Conservation (phyloP, 2,797 vertebrate species). For the Silurus aristotelis region DNA sequence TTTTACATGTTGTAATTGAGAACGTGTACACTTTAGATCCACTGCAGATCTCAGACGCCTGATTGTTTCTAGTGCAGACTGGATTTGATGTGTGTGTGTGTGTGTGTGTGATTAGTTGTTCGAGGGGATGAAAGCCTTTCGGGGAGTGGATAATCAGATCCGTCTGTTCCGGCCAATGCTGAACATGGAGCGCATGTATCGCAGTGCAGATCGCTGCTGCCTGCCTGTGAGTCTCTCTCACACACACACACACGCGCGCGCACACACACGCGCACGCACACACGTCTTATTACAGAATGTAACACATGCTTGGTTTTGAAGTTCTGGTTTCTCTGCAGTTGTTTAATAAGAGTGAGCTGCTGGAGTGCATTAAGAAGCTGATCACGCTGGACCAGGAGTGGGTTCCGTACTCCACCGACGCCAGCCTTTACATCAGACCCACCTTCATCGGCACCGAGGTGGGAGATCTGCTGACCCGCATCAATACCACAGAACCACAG, state of each 20-base stretch:
- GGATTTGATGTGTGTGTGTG: background rate
- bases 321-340: slow-evolving; percentile 61
- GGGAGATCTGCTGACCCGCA: slow-evolving; percentile 7
- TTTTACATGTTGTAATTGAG: too few relatives aligned
- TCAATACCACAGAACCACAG: background rate
- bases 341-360: slow-evolving; percentile 81
- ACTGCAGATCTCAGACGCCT: too few relatives aligned
- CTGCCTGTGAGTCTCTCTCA: slow-evolving; percentile 78
- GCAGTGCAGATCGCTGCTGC: slow-evolving; percentile 75
- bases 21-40: too few relatives aligned
- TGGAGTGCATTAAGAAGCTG: slow-evolving; percentile 83
- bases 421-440: slow-evolving; percentile 89
- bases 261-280: background rate
- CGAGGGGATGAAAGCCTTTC: slow-evolving; percentile 90
- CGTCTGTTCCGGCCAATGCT: slow-evolving; percentile 87
- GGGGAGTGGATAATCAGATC: slow-evolving; percentile 77
- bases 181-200: slow-evolving; percentile 90
- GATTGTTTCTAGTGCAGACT: too few relatives aligned
- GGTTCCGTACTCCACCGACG: slow-evolving; percentile 77
- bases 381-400: slow-evolving; percentile 86
- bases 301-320: background rate
- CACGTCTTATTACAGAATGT: background rate
- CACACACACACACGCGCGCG: background rate
- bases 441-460: slow-evolving; percentile 86
- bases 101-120: slow-evolving; percentile 74